Base-by-base conservation (phyloP, 2,797 vertebrate genomes). In the Poeciliopsis infans region DNA sequence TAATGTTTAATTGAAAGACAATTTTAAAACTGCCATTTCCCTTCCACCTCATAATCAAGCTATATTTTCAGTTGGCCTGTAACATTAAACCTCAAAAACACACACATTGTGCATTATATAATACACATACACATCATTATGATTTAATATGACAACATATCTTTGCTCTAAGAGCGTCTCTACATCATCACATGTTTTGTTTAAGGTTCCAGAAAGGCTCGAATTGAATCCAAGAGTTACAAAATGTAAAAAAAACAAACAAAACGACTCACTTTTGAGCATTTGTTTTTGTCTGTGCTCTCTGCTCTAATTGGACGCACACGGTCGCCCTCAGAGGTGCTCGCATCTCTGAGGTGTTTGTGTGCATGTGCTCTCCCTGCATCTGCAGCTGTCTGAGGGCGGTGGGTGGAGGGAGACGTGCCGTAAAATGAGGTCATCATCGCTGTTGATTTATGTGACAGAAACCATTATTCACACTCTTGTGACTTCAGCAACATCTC, bases 401-500 rank as follows among this genome's bases (percentile, higher is more conserved):
- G 82, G 92, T 94, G 90, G 92, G 91, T 43, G 64, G 83, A 85
- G 76, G 77, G 86, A 90, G 79, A 88, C 91, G 53, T 89, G 81
- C 64, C 77, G 86, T 92, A 86, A 90, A 92, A 95, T 94, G 93
- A 95, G 93, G 94, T 95, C 94, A 95, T 93, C 90, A 85, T 83
- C 74, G 83, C 88, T 86, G 87, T 85, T 93, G 92, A 94, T 93
- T 94, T 94, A 87, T 90, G 87, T 93, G 93, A 94, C 93, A 94
- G 75, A 78, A 70, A 20, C 85, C 74, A 90, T 95, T 93, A 94
- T 88, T 94, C 94, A 88, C 91, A 90, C 91, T 84, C 64, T 72
- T 76, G 79, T 92, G 92, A 92, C 82, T 92, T 88, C 88, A 88
- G 82, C 90, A 87, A 76, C 45, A 85, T 90, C 85, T 73, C 72